phyloP scores from a whole-genome alignment of 2,113 vertebrate species.

The Xenopus tropicalis region DNA sequence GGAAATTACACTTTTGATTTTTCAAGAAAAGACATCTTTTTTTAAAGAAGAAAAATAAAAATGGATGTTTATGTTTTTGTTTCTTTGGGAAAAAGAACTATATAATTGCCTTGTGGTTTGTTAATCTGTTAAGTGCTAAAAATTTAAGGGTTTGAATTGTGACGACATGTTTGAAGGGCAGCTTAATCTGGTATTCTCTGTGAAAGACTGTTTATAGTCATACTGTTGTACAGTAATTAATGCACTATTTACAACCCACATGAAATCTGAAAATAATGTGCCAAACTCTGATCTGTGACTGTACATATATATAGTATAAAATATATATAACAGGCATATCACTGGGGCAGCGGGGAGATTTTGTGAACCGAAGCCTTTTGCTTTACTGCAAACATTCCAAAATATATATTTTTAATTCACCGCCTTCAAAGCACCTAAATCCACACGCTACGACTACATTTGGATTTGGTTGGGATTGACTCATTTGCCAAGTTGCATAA shows the following conservation, averaged over 20 bases:
- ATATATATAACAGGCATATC: slow-evolving; percentile 55
- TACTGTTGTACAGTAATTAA: slow-evolving; percentile 93
- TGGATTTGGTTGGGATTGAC: slow-evolving; percentile 63
- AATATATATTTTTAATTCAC: slow-evolving; percentile 75
- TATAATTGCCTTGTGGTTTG: slow-evolving; percentile 75
- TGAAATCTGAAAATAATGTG: slow-evolving; percentile 79
- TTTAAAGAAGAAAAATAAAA: slow-evolving; percentile 66
- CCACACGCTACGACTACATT: slow-evolving; percentile 50
- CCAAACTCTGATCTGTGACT: slow-evolving; percentile 94
- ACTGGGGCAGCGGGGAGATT: slow-evolving; percentile 74
- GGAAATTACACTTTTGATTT: slow-evolving; percentile 85
- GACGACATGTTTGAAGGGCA: slow-evolving; percentile 66
- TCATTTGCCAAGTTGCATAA: slow-evolving; percentile 84
- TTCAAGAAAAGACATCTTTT: slow-evolving; percentile 82
- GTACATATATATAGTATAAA: slow-evolving; percentile 75
- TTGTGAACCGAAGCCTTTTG: slow-evolving; percentile 76
- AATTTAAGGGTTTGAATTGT: slow-evolving; percentile 67
- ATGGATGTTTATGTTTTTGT: slow-evolving; percentile 69
- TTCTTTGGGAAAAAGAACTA: slow-evolving; percentile 56
- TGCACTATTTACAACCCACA: slow-evolving; percentile 84
- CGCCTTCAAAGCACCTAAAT: slow-evolving; percentile 84
- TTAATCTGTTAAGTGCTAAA: slow-evolving; percentile 83
- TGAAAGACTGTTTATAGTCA: slow-evolving; percentile 72
- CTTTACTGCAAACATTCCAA: slow-evolving; percentile 83
- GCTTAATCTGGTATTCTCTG: slow-evolving; percentile 69